Evolutionary conservation across 2,888 invertebrate species (phyloP).

Genomic region (Cephus runcator): DNA sequence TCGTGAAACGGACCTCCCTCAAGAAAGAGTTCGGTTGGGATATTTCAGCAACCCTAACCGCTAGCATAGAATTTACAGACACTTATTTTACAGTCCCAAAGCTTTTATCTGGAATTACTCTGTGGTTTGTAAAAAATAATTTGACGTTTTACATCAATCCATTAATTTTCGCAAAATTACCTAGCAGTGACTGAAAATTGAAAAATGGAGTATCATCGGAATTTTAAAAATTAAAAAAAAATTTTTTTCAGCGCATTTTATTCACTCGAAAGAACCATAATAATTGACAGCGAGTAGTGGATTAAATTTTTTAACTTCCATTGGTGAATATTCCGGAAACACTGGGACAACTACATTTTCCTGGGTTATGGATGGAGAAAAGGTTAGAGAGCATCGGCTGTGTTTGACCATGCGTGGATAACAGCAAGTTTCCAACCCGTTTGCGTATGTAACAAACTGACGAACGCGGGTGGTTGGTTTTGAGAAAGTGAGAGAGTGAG

Average conservation of each 20-base stretch:
- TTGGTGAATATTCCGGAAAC: not conserved
- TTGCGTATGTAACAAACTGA: conserved; percentile 33
- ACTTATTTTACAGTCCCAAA: conserved; percentile 11
- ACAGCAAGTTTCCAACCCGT: conserved; percentile 34
- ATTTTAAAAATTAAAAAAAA: not conserved
- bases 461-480: conserved; percentile 3
- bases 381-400: not conserved
- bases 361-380: not conserved
- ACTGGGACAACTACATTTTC: not conserved
- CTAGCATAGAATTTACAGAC: conserved; percentile 2
- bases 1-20: not conserved
- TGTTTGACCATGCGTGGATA: conserved; percentile 27
- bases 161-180: not conserved
- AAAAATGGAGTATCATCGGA: not conserved
- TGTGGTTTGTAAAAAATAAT: not conserved
- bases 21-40: not conserved
- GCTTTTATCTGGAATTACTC: conserved; percentile 21
- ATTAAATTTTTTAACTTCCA: not conserved
- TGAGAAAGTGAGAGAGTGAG: conserved; percentile 3
- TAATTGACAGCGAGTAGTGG: not conserved
- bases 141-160: not conserved
- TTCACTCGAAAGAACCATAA: not conserved
- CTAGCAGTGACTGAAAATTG: not conserved
- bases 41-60: not conserved
- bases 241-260: not conserved